These are phyloP conservation scores for Columba livia DNA, from an alignment of 2,113 vertebrate genomes.

Conservation along the genomic window DNA sequence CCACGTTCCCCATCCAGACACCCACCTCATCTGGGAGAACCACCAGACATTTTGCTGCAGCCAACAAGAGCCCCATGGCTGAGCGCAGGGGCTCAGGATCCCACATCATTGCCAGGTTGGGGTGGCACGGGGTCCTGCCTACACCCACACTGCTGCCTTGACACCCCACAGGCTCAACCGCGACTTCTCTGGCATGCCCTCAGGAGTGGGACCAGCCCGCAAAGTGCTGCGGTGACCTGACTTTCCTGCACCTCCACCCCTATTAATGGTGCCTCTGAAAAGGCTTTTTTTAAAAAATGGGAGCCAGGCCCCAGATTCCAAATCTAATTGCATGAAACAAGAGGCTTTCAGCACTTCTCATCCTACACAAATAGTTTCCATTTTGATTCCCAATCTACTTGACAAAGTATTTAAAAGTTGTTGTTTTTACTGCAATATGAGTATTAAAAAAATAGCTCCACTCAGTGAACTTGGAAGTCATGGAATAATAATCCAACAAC, in stretches of 20 bases:
- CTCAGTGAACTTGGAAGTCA: slow-evolving; percentile 70
- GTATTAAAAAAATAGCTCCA: slow-evolving; percentile 68
- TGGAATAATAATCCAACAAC: slow-evolving; percentile 74
- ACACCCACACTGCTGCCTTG: not conserved
- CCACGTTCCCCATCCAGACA: not conserved
- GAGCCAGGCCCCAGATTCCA: slow-evolving; percentile 3
- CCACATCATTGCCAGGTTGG: too few relatives aligned
- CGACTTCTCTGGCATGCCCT: not conserved
- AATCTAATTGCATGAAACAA: not conserved
- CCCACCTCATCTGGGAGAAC: fast-evolving
- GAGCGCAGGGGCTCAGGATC: too few relatives aligned
- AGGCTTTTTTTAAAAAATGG: not conserved
- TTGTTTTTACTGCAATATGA: slow-evolving; percentile 78
- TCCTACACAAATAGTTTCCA: slow-evolving; percentile 50
- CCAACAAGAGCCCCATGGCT: not conserved
- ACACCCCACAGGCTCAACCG: fast-evolving
- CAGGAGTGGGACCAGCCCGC: not conserved
- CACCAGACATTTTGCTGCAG: not conserved
- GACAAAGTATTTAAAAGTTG: slow-evolving; percentile 66
- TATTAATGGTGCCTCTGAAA: not conserved
- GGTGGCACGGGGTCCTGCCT: too few relatives aligned
- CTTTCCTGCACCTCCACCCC: not conserved
- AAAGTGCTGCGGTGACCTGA: not conserved
- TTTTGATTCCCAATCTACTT: slow-evolving; percentile 66
- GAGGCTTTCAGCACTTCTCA: slow-evolving; percentile 32